Percentiles rank a stretch among this genome's conserved stretches.
Conservation (phyloP, 2,113 vertebrate species). For the Leucopsar rothschildi region DNA sequence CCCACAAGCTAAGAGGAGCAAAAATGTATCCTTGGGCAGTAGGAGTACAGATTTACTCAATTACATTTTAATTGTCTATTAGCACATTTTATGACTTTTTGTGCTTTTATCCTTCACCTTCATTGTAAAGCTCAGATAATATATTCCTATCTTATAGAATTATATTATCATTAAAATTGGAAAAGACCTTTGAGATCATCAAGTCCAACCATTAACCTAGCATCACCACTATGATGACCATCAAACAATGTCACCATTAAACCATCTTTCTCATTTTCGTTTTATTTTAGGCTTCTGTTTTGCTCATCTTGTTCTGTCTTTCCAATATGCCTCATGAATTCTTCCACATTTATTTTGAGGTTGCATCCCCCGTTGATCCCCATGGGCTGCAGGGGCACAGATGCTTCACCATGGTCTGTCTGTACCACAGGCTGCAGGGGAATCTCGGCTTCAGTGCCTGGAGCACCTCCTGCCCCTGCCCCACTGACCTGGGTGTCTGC, state of each 20-base stretch:
- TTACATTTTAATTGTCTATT: background rate
- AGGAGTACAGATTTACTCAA: background rate
- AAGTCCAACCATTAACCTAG: background rate
- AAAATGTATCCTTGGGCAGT: background rate
- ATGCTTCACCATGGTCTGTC: background rate
- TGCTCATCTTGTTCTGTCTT: background rate
- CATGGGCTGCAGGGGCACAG: background rate
- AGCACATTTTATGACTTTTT: background rate
- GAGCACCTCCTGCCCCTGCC: background rate
- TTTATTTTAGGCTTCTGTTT: background rate
- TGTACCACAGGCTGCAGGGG: fast-evolving
- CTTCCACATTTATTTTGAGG: background rate
- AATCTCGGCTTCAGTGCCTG: fast-evolving
- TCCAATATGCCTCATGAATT: background rate
- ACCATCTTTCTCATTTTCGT: background rate
- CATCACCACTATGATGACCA: background rate
- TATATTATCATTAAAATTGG: background rate
- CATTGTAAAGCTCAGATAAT: background rate
- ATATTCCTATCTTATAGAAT: background rate
- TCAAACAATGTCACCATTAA: background rate
- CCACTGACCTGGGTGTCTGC: background rate
- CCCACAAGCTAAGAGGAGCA: background rate
- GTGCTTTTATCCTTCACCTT: background rate
- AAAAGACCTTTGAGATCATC: background rate
- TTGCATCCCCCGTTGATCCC: background rate